These are phyloP conservation scores for Geotrypetes seraphini DNA, from an alignment of 2,797 vertebrate species.

Conservation along the genomic window DNA sequence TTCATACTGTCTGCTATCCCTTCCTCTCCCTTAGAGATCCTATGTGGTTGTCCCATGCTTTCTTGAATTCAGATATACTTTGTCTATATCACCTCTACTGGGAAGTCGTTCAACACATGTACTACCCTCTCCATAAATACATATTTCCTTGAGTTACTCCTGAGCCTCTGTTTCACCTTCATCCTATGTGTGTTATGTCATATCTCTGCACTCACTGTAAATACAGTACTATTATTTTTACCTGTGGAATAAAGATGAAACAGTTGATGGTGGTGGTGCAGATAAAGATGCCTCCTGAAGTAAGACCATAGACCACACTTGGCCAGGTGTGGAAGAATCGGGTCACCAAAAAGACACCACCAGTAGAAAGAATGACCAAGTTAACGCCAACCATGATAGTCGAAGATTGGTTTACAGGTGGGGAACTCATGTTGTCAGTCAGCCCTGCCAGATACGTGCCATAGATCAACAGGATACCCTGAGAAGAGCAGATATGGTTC, in stretches of 20 bases:
- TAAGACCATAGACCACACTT: conserved; percentile 77
- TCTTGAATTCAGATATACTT: no score
- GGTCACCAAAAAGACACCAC: conserved; percentile 64
- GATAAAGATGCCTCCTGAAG: conserved; percentile 84
- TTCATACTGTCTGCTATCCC: no score
- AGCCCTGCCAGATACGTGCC: conserved; percentile 88
- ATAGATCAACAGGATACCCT: conserved; percentile 80
- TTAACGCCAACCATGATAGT: conserved; percentile 80
- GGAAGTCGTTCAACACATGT: no score
- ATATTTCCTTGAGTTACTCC: no score
- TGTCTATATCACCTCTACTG: no score
- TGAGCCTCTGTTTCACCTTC: no score
- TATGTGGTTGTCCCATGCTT: no score
- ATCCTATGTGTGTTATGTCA: no score
- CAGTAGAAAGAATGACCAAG: conserved; percentile 63
- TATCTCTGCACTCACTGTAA: no score
- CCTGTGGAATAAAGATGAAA: conserved; percentile 90
- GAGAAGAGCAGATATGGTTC: not conserved
- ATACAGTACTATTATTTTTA: conserved; percentile 26
- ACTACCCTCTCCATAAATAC: no score
- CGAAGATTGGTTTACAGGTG: conserved; percentile 90
- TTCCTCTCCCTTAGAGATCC: no score
- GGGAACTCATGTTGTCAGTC: conserved; percentile 82
- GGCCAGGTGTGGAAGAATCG: conserved; percentile 76
- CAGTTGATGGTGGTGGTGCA: conserved; percentile 84